These are phyloP conservation scores for Synanthedon tipuliformis DNA, from an alignment of 2,888 invertebrate species.

Conservation along the genomic window DNA sequence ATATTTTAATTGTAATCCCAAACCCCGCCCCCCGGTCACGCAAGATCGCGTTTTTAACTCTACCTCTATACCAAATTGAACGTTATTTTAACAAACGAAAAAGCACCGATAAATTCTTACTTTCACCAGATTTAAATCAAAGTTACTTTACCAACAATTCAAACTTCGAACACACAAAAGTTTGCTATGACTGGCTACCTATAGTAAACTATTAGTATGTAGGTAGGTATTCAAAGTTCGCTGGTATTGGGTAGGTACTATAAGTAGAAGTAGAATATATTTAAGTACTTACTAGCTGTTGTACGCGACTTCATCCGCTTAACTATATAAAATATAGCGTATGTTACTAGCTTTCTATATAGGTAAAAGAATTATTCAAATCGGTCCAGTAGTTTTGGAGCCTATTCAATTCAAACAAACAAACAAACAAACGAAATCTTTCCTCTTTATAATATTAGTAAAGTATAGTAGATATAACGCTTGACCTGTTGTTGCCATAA, in stretches of 20 bases:
- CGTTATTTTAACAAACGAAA: conserved; percentile 1
- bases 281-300: no score
- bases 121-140: not conserved
- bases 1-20: conserved; percentile 63
- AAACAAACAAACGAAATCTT: no score
- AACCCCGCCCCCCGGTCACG: conserved; percentile 60
- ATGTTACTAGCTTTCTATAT: no score
- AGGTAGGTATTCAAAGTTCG: no score
- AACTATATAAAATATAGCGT: no score
- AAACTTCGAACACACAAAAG: not conserved
- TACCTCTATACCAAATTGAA: not conserved
- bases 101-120: not conserved
- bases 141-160: not conserved
- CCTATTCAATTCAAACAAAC: no score
- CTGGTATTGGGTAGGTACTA: no score
- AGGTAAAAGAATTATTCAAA: no score
- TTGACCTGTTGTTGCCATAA: no score
- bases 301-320: not conserved
- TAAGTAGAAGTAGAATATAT: not conserved
- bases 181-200: not conserved
- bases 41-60: conserved; percentile 54
- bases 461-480: no score
- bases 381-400: no score
- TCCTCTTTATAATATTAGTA: no score
- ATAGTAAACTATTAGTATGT: not conserved